Evolutionary conservation across 2,888 invertebrate species (phyloP).

Genomic region (Drosophila algonquin): DNA sequence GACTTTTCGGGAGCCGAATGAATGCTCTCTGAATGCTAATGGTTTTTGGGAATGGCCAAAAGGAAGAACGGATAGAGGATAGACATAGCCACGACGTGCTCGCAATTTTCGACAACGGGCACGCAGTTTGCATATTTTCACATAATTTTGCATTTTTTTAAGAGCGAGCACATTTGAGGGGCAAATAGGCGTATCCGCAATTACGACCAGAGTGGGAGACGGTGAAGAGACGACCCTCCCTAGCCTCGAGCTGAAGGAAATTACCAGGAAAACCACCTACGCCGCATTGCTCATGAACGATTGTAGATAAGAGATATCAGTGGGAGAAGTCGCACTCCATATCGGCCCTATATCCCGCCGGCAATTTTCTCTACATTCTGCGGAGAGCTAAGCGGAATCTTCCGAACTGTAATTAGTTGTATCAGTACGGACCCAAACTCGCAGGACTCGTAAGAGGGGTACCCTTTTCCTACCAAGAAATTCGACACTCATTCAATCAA

Average conservation of each 20-base stretch:
- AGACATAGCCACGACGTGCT: conserved; percentile 28
- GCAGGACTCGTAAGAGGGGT: no score
- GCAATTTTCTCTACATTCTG: not conserved
- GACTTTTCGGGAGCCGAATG: conserved; percentile 3
- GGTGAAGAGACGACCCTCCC: no score
- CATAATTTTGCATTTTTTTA: conserved; percentile 54
- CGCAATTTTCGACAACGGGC: conserved; percentile 44
- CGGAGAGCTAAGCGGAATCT: conserved; percentile 19
- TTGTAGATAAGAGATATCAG: not conserved
- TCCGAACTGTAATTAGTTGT: conserved; percentile 54
- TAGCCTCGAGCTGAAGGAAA: not conserved
- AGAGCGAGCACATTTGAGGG: conserved; percentile 2
- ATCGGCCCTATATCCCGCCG: not conserved
- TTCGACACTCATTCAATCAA: conserved; percentile 53
- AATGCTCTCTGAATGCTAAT: conserved; percentile 57
- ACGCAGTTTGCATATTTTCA: conserved; percentile 73
- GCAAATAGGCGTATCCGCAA: not conserved
- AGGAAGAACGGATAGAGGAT: not conserved
- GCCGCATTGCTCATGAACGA: no score
- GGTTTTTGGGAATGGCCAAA: conserved; percentile 11
- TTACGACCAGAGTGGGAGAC: not conserved
- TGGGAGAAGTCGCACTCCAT: no score
- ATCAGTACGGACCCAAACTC: conserved; percentile 1
- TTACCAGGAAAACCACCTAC: conserved; percentile 6
- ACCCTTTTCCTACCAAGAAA: conserved; percentile 3